Conservation (phyloP, 2,797 vertebrate genomes). For the Melanotaenia pygmaea region DNA sequence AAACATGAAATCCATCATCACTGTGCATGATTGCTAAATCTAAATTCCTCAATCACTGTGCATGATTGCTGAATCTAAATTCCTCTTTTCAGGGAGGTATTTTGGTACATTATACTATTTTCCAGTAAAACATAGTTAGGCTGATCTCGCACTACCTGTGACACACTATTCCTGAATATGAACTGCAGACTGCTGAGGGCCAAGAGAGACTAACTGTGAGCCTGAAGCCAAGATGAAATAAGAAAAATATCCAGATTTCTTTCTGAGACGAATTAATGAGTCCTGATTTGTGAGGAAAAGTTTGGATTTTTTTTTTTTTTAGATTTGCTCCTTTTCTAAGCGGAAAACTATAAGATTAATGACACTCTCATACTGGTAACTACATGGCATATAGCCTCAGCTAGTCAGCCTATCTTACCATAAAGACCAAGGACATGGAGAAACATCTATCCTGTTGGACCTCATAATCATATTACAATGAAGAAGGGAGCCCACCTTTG, state of each 20-base stretch:
- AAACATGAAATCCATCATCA: neutral
- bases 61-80: conserved; percentile 5
- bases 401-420: neutral
- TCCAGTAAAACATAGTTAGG: conserved; percentile 25
- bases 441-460: neutral
- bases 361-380: neutral
- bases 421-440: neutral
- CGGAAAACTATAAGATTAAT: neutral
- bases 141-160: conserved; percentile 12
- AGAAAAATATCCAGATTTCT: conserved; percentile 1
- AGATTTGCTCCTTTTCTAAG: neutral
- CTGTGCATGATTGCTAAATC: neutral
- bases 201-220: neutral
- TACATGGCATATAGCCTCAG: neutral
- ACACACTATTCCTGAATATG: conserved; percentile 36
- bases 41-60: conserved; percentile 11
- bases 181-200: conserved; percentile 27
- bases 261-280: neutral
- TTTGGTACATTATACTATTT: conserved; percentile 33
- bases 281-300: neutral
- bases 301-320: neutral
- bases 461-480: neutral
- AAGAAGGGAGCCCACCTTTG: conserved; percentile 83
- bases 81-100: conserved; percentile 22
- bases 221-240: neutral